Base-by-base conservation (phyloP, 2,113 vertebrate species). In the Piaya cayana region DNA sequence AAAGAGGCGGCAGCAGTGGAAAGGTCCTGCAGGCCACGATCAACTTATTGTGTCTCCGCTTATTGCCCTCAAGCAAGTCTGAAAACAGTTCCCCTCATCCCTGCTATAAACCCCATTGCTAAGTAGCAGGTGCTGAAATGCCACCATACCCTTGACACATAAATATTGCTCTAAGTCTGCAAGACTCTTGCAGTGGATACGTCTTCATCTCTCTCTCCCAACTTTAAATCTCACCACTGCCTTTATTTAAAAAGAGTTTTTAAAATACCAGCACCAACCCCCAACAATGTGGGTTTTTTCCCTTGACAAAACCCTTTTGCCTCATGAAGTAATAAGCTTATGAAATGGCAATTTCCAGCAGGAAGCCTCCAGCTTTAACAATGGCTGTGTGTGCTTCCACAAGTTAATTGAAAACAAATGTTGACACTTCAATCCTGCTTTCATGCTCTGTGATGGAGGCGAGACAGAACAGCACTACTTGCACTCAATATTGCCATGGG, bases 401-500 rank as follows among this genome's bases (percentile, higher is more conserved):
- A 68, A 95, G 81, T 75, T 91, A 92, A 95, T 92, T 65, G 58
- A 84, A 94, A 92, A 84, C 92, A 89, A 93, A 92, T 89, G 86
- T 93, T 81, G 87, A 75, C 72, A 64, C 30, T 94, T 84, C 77
- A 75, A 1, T 63, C 77, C 77, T 64, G 52, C 71, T 77, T 88
- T 92, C 88, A 45, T 90, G 78, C 60, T 90, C 36, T 17, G 22
- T 25, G 42, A 86, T 29, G 37, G 82, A 83, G 37, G 50, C 5
- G 9, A 71, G 47, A 39, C 62, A 36, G 26, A 67, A 32, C 36
- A 63, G 30, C 68, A 32, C 9, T 18, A 19, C 71, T 71, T 1
- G 0, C 74, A 82, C 58, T 10, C 60, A 32, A 6, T 4, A 0
- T 21, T 39, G 16, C 47, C 22, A 18, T 0, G 3, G 37, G 37